These are phyloP conservation scores for Aphidius gifuensis DNA, from an alignment of 1,140 invertebrate species.

Conservation along the genomic window DNA sequence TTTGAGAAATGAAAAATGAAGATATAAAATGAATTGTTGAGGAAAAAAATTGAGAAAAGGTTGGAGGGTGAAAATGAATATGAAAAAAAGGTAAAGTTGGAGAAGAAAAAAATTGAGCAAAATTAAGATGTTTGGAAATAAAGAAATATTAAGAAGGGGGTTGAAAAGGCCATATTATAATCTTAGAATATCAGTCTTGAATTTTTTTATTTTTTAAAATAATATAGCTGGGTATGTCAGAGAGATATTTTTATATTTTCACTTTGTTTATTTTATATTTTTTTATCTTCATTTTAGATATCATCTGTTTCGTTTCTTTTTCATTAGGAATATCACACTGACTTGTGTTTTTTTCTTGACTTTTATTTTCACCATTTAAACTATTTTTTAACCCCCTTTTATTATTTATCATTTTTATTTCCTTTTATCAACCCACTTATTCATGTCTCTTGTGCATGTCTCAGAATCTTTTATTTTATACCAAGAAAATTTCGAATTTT, in stretches of 20 bases:
- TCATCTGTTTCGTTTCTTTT: background rate
- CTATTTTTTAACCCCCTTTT: too few species aligned
- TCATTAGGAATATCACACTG: constrained; percentile 4
- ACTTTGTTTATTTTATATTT: constrained; percentile 3
- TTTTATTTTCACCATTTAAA: background rate
- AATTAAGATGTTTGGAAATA: background rate
- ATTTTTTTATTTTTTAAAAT: constrained; percentile 23
- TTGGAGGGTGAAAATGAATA: too few species aligned
- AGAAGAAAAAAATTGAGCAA: constrained; percentile 6
- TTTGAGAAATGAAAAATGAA: too few species aligned
- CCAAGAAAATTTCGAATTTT: too few species aligned
- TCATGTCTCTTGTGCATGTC: too few species aligned
- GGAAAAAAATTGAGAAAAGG: too few species aligned
- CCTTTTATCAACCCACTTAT: too few species aligned
- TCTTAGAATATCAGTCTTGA: constrained; percentile 22
- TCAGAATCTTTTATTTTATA: too few species aligned
- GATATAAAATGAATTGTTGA: too few species aligned
- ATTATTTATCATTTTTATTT: too few species aligned
- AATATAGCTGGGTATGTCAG: background rate
- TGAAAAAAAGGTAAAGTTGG: background rate
- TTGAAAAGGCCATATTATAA: constrained; percentile 40
- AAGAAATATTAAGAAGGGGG: constrained; percentile 12
- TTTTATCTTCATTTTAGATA: background rate
- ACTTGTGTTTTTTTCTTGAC: background rate
- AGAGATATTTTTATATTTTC: constrained; percentile 7